Conservation (phyloP, 2,888 invertebrate genomes). For the Odontomyia ornata region DNA sequence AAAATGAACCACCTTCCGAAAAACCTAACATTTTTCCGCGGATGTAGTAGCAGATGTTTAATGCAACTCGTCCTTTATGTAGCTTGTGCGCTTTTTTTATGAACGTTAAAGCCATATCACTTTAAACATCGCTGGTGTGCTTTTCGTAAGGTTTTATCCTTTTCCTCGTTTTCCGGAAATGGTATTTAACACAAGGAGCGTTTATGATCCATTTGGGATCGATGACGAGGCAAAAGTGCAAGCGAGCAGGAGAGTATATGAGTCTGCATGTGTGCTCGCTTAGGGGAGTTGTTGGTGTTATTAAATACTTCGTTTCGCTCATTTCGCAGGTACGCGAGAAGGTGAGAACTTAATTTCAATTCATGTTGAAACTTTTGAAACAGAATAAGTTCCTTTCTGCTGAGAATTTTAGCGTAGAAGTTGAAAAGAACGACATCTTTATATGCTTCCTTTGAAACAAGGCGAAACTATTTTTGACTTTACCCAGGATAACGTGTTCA, state of each 20-base stretch:
- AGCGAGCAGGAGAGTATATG: not conserved
- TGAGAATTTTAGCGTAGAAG: no score
- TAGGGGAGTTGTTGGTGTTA: no score
- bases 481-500: no score
- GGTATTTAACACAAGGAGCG: slow-evolving; percentile 13
- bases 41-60: slow-evolving; percentile 13
- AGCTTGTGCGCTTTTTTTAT: not conserved
- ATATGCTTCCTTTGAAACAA: no score
- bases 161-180: not conserved
- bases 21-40: not conserved
- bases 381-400: no score
- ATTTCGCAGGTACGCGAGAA: not conserved
- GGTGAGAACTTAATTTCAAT: no score
- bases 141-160: not conserved
- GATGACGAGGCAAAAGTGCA: not conserved
- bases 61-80: not conserved
- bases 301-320: no score
- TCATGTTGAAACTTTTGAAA: no score
- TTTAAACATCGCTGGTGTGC: not conserved
- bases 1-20: no score
- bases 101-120: not conserved
- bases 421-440: no score
- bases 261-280: not conserved
- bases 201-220: slow-evolving; percentile 26
- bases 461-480: no score